A percentile compares a stretch with the other conserved stretches of the same genome.
phyloP scores from a whole-genome alignment of 2,888 invertebrate species.

The Torymus texanus region DNA sequence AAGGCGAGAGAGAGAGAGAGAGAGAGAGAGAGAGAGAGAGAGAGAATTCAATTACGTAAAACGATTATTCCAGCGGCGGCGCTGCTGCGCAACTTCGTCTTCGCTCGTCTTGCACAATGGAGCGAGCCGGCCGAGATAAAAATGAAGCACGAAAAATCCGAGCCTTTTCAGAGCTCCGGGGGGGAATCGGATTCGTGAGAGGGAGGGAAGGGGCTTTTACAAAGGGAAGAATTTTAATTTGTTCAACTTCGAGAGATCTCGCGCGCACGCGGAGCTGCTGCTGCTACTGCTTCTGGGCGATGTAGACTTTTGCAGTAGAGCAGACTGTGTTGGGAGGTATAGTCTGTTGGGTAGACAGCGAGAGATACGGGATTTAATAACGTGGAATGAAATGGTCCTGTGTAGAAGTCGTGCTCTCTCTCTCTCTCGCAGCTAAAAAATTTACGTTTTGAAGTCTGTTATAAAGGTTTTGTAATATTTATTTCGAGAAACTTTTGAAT shows the following conservation, averaged over 20 bases:
- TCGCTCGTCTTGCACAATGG: slow-evolving; percentile 38
- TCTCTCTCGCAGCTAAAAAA: too few relatives aligned
- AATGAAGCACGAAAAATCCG: slow-evolving; percentile 28
- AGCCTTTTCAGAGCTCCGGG: background rate
- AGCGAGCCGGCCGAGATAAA: slow-evolving; percentile 9
- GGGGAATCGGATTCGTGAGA: background rate
- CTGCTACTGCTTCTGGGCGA: background rate
- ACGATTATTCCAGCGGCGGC: slow-evolving; percentile 40
- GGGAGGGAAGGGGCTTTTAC: background rate
- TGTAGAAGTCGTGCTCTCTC: too few relatives aligned
- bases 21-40: too few relatives aligned
- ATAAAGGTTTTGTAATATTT: too few relatives aligned
- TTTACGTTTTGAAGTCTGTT: too few relatives aligned
- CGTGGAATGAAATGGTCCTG: slow-evolving; percentile 41
- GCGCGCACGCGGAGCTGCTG: too few relatives aligned
- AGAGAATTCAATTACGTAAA: slow-evolving; percentile 53
- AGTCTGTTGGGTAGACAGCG: slow-evolving; percentile 19
- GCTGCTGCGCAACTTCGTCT: slow-evolving; percentile 21
- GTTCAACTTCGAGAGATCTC: too few relatives aligned
- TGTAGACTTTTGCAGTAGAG: background rate
- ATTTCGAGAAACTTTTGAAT: too few relatives aligned
- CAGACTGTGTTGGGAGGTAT: slow-evolving; percentile 9
- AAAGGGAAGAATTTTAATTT: slow-evolving; percentile 14
- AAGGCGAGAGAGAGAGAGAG: background rate
- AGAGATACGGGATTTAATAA: slow-evolving; percentile 25